Base-by-base conservation (phyloP, 1,140 invertebrate genomes). In the Heliconius himera region DNA sequence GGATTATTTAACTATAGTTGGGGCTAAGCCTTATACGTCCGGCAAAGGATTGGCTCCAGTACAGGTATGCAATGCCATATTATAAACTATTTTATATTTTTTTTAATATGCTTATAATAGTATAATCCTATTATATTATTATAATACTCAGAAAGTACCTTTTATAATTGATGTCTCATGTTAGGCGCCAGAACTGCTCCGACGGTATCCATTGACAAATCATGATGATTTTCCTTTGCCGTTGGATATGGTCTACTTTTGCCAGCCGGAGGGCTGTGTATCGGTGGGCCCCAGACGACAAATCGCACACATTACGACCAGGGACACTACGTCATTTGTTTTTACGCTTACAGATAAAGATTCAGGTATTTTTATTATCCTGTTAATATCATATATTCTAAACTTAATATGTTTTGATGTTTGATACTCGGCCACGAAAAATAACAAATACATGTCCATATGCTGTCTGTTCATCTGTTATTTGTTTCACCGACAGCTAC, bases 271-370 rank as follows among this genome's bases (percentile, higher is more conserved):
- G 95, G 99, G 99, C 73, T 99, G 99, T 90, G 96, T 98, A 77
- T 98, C 97, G 83, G 97, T 98, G 70, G 98, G 98, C 36, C 98
- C 98, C 4, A 97, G 98, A 89, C 96, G 98, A 82, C 97, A 97
- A 70, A 97, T 97, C 70, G 87, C 86, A 0, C 88, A 89, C 70
- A 80, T 92, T 71, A 89, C 91, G 56, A 85, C 91, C 0, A 95
- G 98, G 76, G 98, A 99, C 92, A 97, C 98, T 38, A 98, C 98
- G 51, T 99, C 99, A 29, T 99, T 99, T 95, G 99, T 99, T 9
- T 99, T 99, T 91, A 99, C 98, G 5, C 96, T 99, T 75, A 99
- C 99, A 22, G 99, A 99, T 93, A 99, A 99, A 95, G 99, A 99
- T 95, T 99, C 99, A 13, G 98, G 98, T 96, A 91, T 91, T 89